Evolutionary conservation across 2,113 vertebrate genomes (phyloP).

Genomic region (Lathamus discolor): DNA sequence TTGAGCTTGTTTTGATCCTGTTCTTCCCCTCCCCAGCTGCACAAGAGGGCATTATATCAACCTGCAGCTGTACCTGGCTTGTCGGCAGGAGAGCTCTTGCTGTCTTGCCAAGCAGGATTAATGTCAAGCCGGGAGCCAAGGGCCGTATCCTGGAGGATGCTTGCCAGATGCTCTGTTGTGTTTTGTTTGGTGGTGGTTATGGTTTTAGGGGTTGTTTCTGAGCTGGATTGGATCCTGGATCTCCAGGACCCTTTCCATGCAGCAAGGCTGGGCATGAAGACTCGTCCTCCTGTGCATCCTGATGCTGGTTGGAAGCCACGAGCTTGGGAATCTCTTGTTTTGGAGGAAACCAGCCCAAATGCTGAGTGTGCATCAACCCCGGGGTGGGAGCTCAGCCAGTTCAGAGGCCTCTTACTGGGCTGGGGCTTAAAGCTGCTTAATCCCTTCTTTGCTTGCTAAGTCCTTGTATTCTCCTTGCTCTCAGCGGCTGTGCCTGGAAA

Average conservation of each 20-base stretch:
- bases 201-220: background rate
- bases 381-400: background rate
- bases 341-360: background rate
- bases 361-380: background rate
- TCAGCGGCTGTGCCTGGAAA: background rate
- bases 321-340: background rate
- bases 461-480: background rate
- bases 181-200: background rate
- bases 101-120: background rate
- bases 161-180: background rate
- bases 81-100: background rate
- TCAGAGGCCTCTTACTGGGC: background rate
- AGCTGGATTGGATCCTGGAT: background rate
- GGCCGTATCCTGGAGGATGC: background rate
- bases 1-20: background rate
- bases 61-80: slow-evolving; percentile 11
- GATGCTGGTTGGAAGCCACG: background rate
- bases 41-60: background rate
- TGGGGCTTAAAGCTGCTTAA: background rate
- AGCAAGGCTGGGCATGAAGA: background rate
- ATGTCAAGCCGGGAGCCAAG: background rate
- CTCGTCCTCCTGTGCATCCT: rapidly evolving
- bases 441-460: background rate
- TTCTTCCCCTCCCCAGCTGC: background rate
- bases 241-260: background rate